Evolutionary conservation across 2,888 invertebrate species (phyloP).

Genomic region (Agriotes lineatus): DNA sequence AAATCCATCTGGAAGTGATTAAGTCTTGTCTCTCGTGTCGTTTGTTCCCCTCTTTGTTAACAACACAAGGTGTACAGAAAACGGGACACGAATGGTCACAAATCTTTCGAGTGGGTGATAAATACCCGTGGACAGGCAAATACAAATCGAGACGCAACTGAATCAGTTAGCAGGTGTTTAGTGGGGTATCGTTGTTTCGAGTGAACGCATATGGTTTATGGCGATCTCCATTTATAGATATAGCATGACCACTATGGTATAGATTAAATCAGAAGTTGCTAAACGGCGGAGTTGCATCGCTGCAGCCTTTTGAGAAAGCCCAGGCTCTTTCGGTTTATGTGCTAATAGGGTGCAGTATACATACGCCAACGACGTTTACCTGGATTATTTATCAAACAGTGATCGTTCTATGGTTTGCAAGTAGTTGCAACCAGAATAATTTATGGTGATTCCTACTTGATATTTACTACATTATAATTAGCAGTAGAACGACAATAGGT

Average conservation of each 20-base stretch:
- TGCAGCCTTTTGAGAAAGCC: not conserved
- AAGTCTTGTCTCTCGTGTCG: slow-evolving; percentile 31
- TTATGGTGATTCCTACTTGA: too few relatives aligned
- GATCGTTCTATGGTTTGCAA: too few relatives aligned
- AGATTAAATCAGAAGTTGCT: slow-evolving; percentile 20
- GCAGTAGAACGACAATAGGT: too few relatives aligned
- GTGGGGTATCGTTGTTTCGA: slow-evolving; percentile 48
- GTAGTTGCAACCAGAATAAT: too few relatives aligned
- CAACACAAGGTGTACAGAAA: slow-evolving; percentile 39
- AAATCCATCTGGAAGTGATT: slow-evolving; percentile 31
- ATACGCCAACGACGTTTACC: too few relatives aligned
- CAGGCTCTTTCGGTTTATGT: too few relatives aligned
- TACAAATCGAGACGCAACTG: slow-evolving; percentile 57
- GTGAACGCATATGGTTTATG: slow-evolving; percentile 50
- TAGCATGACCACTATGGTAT: slow-evolving; percentile 31
- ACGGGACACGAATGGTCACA: slow-evolving; percentile 44
- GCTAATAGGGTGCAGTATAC: too few relatives aligned
- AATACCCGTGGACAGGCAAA: slow-evolving; percentile 55
- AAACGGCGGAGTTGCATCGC: not conserved
- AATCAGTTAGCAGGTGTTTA: slow-evolving; percentile 58
- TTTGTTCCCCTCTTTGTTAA: slow-evolving; percentile 42
- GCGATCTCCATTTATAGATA: slow-evolving; percentile 47
- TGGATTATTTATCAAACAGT: too few relatives aligned
- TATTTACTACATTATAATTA: too few relatives aligned
- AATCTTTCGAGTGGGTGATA: slow-evolving; percentile 49